Conservation (phyloP, 1,140 invertebrate species). For the Ruditapes philippinarum region DNA sequence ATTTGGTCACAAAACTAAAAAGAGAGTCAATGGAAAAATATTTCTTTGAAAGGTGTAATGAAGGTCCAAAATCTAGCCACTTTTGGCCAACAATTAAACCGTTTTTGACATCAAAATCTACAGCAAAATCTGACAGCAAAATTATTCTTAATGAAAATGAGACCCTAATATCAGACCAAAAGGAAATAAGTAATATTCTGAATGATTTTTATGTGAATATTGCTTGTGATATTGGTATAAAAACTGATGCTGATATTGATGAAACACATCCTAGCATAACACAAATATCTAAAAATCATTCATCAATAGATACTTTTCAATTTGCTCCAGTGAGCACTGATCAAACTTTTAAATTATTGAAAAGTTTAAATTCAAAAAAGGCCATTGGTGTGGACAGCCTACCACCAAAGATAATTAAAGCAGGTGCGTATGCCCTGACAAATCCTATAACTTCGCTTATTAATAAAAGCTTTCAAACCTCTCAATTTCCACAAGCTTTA, state of each 20-base stretch:
- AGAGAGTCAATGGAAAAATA: background rate
- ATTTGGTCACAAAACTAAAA: background rate
- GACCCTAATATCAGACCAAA: background rate
- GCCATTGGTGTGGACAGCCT: background rate
- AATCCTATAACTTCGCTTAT: background rate
- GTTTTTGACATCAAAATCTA: background rate
- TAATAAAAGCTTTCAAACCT: background rate
- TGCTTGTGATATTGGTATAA: background rate
- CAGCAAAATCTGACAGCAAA: background rate
- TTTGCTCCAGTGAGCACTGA: background rate
- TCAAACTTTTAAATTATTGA: background rate
- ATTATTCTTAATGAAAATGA: background rate
- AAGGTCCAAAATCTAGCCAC: slow-evolving; percentile 27
- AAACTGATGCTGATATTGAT: background rate
- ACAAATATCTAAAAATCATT: too few species aligned
- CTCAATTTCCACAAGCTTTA: background rate
- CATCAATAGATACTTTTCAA: background rate
- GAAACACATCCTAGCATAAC: background rate
- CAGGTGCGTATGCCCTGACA: background rate
- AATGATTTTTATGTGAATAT: slow-evolving; percentile 5
- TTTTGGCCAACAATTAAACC: slow-evolving; percentile 45
- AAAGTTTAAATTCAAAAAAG: background rate
- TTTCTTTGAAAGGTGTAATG: slow-evolving; percentile 12
- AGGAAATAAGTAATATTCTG: background rate
- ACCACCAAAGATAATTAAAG: background rate